Percentiles rank a stretch among this genome's conserved stretches.
Evolutionary conservation across 2,797 vertebrate genomes (phyloP).

Genomic region (Gephyroberyx darwinii): DNA sequence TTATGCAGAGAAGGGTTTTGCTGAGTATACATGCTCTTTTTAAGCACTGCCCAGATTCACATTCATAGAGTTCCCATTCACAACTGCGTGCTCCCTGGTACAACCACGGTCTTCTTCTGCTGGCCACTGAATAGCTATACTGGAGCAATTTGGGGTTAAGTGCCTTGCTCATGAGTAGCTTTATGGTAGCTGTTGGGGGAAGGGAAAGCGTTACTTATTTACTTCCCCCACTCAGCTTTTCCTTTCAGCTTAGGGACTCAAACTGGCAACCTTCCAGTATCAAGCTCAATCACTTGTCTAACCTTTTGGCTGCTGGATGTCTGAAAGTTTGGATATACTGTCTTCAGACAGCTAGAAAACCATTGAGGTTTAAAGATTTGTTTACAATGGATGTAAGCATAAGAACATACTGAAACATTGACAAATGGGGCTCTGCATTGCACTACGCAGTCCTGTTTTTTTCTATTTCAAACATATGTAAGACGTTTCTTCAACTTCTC

Average conservation of each 20-base stretch:
- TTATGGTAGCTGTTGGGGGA: not conserved
- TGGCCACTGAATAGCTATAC: not conserved
- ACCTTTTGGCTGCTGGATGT: no score
- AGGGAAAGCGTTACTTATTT: not conserved
- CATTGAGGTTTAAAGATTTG: no score
- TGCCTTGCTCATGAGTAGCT: not conserved
- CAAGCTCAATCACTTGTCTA: no score
- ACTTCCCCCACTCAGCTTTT: not conserved
- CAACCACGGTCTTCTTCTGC: not conserved
- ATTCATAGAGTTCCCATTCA: slow-evolving; percentile 56
- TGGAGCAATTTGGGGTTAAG: slow-evolving; percentile 3
- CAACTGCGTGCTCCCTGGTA: slow-evolving; percentile 2
- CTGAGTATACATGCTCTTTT: slow-evolving; percentile 28
- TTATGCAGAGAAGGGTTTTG: slow-evolving; percentile 6
- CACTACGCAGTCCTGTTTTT: no score
- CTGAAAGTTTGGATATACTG: no score
- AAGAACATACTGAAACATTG: no score
- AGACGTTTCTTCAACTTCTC: not conserved
- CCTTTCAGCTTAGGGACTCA: not conserved
- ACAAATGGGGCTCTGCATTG: no score
- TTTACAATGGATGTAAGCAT: no score
- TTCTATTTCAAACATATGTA: not conserved
- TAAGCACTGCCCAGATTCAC: slow-evolving; percentile 10
- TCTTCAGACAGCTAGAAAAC: no score
- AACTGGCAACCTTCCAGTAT: no score